A percentile compares a stretch with the other conserved stretches of the same genome.
Conservation (phyloP, 2,113 vertebrate species). For the Lates calcarifer region DNA sequence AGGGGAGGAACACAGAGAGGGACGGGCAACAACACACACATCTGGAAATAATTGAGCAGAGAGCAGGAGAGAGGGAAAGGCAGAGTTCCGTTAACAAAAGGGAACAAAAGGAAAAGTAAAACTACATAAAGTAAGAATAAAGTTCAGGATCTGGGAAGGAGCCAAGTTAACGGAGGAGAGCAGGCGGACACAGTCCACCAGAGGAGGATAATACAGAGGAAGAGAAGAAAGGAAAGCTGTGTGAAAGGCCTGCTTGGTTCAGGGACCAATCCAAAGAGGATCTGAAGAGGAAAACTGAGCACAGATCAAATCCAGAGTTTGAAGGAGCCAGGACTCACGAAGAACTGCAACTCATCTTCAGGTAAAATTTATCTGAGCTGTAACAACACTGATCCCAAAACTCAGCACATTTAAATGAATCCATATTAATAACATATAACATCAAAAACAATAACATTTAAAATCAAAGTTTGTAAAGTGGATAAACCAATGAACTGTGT, state of each 20-base stretch:
- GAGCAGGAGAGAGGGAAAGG: constrained; percentile 27
- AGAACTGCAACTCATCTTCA: constrained; percentile 21
- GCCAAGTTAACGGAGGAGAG: neutral
- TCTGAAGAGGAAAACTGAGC: constrained; percentile 5
- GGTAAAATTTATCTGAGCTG: constrained; percentile 31
- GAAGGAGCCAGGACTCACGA: neutral
- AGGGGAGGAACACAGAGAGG: constrained; percentile 47
- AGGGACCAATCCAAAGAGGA: neutral
- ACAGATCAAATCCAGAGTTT: constrained; percentile 1
- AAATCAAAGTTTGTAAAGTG: no score
- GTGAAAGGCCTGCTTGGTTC: constrained; percentile 17
- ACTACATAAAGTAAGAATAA: neutral
- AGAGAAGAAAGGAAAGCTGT: constrained; percentile 1
- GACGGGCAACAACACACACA: constrained; percentile 61
- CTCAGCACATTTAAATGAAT: neutral
- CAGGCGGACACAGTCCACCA: neutral
- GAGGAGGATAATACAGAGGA: neutral
- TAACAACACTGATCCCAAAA: neutral
- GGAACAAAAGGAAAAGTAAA: neutral
- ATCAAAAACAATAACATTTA: no score
- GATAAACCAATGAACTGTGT: no score
- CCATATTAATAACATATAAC: no score
- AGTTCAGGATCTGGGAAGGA: constrained; percentile 3
- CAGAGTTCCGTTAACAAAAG: constrained; percentile 18
- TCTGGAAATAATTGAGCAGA: constrained; percentile 82